A percentile compares a stretch with the other conserved stretches of the same genome.
Conservation (phyloP, 2,797 vertebrate genomes). For the Lycodopsis pacificus region DNA sequence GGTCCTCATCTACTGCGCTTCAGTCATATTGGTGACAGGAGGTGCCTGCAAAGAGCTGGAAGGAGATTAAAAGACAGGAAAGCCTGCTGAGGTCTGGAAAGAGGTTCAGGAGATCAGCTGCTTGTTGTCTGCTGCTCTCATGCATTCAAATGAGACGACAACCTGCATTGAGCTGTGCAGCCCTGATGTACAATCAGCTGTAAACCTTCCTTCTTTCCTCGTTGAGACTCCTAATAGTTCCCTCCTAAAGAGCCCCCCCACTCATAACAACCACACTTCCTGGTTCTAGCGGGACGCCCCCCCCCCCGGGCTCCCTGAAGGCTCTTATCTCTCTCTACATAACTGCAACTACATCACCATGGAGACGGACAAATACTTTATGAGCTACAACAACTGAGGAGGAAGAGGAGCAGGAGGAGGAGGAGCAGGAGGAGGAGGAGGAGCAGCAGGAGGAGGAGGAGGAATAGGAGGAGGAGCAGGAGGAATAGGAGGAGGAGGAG, state of each 20-base stretch:
- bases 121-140: too few relatives aligned
- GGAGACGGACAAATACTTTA: slow-evolving; percentile 40
- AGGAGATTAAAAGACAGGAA: too few relatives aligned
- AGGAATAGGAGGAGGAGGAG: slow-evolving; percentile 1
- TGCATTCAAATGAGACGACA: too few relatives aligned
- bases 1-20: too few relatives aligned
- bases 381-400: neutral
- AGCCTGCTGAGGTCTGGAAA: too few relatives aligned
- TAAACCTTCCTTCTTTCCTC: neutral
- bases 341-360: slow-evolving; percentile 29
- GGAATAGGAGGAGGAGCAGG: neutral
- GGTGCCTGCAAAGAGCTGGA: too few relatives aligned
- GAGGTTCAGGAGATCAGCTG: too few relatives aligned
- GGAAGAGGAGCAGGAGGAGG: neutral
- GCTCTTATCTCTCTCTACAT: slow-evolving; percentile 31
- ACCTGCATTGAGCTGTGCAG: too few relatives aligned
- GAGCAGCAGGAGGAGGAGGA: neutral
- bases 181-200: neutral
- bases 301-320: neutral
- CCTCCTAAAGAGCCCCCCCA: neutral
- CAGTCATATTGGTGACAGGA: too few relatives aligned
- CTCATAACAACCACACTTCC: slow-evolving; percentile 20
- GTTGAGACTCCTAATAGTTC: neutral
- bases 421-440: neutral
- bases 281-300: slow-evolving; percentile 7